These are phyloP conservation scores for Mantis religiosa DNA, from an alignment of 2,888 invertebrate genomes.

Conservation along the genomic window DNA sequence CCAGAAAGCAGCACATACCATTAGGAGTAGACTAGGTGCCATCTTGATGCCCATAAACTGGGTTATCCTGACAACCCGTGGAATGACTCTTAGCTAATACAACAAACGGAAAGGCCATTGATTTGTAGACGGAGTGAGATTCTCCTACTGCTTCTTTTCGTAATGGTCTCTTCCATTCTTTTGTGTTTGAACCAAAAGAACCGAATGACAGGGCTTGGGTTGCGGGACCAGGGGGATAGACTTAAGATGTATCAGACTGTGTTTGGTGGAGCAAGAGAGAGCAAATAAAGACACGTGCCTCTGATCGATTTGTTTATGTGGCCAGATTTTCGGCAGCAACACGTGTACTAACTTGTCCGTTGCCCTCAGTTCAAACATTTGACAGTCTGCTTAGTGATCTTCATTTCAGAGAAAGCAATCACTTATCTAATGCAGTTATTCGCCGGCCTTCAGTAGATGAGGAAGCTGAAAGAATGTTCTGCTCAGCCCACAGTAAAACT, in stretches of 20 bases:
- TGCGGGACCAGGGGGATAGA: background rate
- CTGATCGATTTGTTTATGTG: constrained; percentile 1
- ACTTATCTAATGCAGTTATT: too few species aligned
- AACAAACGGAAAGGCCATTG: background rate
- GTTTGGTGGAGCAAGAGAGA: background rate
- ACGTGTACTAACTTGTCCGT: background rate
- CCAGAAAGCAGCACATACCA: too few species aligned
- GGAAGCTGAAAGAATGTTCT: too few species aligned
- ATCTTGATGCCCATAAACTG: too few species aligned
- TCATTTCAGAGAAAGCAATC: background rate
- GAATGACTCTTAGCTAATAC: background rate
- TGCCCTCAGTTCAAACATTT: background rate
- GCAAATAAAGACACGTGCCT: background rate
- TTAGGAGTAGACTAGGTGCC: too few species aligned
- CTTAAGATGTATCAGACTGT: background rate
- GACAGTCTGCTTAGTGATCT: background rate
- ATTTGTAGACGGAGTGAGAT: background rate
- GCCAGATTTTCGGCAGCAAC: background rate
- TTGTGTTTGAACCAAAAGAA: background rate
- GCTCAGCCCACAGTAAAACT: too few species aligned
- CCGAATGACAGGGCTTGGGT: background rate
- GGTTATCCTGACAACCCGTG: background rate
- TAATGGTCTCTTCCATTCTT: background rate
- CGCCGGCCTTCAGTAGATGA: too few species aligned
- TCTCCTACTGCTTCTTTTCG: background rate